Percentiles rank a stretch among this genome's conserved stretches.
Conservation (phyloP, 2,113 vertebrate species). For the Oryzias javanicus region DNA sequence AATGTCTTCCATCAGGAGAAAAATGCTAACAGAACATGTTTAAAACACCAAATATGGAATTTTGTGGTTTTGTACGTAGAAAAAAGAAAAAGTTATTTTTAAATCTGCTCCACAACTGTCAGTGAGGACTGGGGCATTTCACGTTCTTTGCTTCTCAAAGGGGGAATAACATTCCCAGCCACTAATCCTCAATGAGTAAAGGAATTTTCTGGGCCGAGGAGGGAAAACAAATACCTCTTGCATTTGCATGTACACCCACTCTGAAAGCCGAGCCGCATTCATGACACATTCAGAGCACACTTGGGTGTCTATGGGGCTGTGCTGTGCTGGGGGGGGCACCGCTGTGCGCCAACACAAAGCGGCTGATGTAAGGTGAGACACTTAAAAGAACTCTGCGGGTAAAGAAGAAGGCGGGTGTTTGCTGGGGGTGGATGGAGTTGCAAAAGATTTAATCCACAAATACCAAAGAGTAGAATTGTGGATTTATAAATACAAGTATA, state of each 20-base stretch:
- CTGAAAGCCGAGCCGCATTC: constrained; percentile 70
- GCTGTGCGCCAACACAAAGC: constrained; percentile 60
- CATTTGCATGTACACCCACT: constrained; percentile 66
- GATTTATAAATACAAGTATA: constrained; percentile 23
- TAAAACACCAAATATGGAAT: background rate
- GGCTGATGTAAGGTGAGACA: constrained; percentile 77
- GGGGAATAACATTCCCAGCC: constrained; percentile 58
- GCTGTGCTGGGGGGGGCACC: constrained; percentile 39
- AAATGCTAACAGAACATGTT: background rate
- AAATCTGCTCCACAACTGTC: constrained; percentile 41
- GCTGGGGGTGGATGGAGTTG: constrained; percentile 39
- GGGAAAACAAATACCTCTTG: constrained; percentile 66
- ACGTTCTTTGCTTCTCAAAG: constrained; percentile 51
- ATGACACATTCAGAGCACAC: constrained; percentile 72
- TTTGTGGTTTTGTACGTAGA: too few species aligned
- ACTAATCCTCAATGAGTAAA: constrained; percentile 70
- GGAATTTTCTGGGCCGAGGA: constrained; percentile 62
- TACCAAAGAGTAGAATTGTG: constrained; percentile 59
- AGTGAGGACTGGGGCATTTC: constrained; percentile 38
- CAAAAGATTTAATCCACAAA: constrained; percentile 71
- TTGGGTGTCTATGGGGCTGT: constrained; percentile 67
- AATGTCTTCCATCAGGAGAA: background rate
- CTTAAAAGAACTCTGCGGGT: constrained; percentile 69
- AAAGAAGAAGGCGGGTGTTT: constrained; percentile 40
- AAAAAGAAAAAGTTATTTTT: constrained; percentile 30